These are phyloP conservation scores for Phlogophora meticulosa DNA, from an alignment of 2,888 invertebrate genomes.

Conservation along the genomic window DNA sequence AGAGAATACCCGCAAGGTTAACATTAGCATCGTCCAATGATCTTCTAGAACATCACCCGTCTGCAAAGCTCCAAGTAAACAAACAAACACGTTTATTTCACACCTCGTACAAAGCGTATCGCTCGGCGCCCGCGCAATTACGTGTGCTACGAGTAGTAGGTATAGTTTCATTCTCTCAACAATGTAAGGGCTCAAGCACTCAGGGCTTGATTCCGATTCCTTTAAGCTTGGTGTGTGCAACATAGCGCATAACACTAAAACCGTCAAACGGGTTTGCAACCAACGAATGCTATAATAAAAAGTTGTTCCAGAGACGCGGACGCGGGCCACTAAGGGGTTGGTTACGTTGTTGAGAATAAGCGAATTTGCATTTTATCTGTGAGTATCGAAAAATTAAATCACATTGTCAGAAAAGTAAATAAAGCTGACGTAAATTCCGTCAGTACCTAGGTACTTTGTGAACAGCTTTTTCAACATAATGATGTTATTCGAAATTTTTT, in stretches of 20 bases:
- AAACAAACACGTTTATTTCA: conserved; percentile 14
- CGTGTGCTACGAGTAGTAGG: conserved; percentile 4
- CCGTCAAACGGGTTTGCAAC: conserved; percentile 85
- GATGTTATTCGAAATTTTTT: no score
- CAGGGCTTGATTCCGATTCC: conserved; percentile 69
- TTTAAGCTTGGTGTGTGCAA: conserved; percentile 79
- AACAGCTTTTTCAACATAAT: no score
- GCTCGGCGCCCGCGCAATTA: conserved; percentile 4
- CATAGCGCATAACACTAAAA: conserved; percentile 79
- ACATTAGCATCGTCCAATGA: background rate
- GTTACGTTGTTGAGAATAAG: conserved; percentile 46
- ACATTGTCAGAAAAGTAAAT: no score
- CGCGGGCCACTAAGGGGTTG: conserved; percentile 52
- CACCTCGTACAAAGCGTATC: conserved; percentile 26
- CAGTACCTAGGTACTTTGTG: no score
- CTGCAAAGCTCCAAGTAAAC: conserved; percentile 2
- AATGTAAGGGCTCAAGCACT: conserved; percentile 47
- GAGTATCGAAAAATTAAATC: no score
- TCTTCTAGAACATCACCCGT: background rate
- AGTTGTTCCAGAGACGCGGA: conserved; percentile 80
- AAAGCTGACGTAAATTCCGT: background rate
- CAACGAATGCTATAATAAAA: conserved; percentile 85
- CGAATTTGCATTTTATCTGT: conserved; percentile 27
- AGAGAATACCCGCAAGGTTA: background rate
- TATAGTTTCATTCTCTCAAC: conserved; percentile 37